Base-by-base conservation (phyloP, 2,113 vertebrate species). In the Carlito syrichta region DNA sequence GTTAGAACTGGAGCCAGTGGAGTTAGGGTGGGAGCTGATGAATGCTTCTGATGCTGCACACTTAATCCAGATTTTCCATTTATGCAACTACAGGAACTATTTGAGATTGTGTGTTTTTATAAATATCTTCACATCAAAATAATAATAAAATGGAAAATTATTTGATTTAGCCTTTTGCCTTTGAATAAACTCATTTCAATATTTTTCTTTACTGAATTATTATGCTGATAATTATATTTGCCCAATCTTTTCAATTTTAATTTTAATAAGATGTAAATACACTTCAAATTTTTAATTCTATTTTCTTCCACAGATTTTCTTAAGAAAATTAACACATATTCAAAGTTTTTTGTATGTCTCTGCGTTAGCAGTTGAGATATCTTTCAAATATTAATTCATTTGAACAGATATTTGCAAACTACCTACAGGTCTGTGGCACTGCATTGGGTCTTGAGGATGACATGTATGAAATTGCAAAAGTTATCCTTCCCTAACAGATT, bases 61-160 rank as follows among this genome's bases (percentile, higher is more conserved):
- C 38, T 48, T 16, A 43, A 43, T 40, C 8, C n/a, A 52, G 7
- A 52, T 45, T 45, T 84, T 43, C 27, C 27, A n/a, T 71, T 50
- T 91, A 38, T 62, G 20, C 1, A 27, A 25, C 48, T n/a, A 92
- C 7, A 45, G 58, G 54, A 81, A 77, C 2, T 12, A 56, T 23
- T 68, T 40, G 76, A 69, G 60, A n/a, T 16, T 35, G 58, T 13
- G 2, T 32, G 4, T 22, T 50, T 94, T 85, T 40, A 90, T 23
- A 60, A 84, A 43, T 54, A 68, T 50, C 54, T 73, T 95, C 35
- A 77, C 86, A 89, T 77, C 91, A 38, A 85, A 73, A n/a, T n/a
- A 93, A 73, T 95, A 60, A 68, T 13, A 60, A 85, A 66, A n/a
- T 48, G 56, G 22, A 52, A 86, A 94, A 69, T 90, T 12, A 45